Evolutionary conservation across 2,888 invertebrate species (phyloP).

Genomic region (Ennomos fuscantarius): DNA sequence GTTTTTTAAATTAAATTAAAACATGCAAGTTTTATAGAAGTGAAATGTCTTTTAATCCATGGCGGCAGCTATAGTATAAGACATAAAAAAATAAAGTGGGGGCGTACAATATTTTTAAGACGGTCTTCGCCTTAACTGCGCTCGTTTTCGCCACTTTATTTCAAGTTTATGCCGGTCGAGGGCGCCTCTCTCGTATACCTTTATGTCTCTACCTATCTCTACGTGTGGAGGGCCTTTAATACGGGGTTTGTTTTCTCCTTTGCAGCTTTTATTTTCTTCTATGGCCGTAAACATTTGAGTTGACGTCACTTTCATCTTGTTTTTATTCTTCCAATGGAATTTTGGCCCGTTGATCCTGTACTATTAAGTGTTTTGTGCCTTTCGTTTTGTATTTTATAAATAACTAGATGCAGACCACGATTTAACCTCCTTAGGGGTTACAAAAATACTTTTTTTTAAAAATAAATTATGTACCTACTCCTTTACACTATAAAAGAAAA

Average conservation of each 20-base stretch:
- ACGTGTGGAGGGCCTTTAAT: conserved; percentile 10
- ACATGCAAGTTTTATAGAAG: no score
- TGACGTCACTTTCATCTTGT: background rate
- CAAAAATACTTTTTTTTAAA: no score
- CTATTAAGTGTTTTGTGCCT: no score
- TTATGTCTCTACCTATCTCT: conserved; percentile 18
- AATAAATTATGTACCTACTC: no score
- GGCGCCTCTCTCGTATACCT: conserved; percentile 20
- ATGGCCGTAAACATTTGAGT: background rate
- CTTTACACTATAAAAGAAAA: no score
- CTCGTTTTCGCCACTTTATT: conserved; percentile 39
- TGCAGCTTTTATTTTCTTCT: conserved; percentile 4
- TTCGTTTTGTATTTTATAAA: no score
- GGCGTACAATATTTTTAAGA: background rate
- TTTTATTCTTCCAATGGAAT: background rate
- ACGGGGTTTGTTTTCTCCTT: conserved; percentile 12
- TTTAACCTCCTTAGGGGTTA: no score
- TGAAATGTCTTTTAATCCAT: no score
- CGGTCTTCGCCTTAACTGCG: conserved; percentile 34
- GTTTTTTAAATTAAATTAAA: no score
- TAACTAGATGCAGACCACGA: no score
- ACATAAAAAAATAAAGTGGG: background rate
- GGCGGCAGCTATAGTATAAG: no score
- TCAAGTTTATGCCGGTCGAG: conserved; percentile 29
- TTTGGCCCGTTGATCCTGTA: no score